Conservation (phyloP, 2,888 invertebrate genomes). For the Parnassius smintheus region DNA sequence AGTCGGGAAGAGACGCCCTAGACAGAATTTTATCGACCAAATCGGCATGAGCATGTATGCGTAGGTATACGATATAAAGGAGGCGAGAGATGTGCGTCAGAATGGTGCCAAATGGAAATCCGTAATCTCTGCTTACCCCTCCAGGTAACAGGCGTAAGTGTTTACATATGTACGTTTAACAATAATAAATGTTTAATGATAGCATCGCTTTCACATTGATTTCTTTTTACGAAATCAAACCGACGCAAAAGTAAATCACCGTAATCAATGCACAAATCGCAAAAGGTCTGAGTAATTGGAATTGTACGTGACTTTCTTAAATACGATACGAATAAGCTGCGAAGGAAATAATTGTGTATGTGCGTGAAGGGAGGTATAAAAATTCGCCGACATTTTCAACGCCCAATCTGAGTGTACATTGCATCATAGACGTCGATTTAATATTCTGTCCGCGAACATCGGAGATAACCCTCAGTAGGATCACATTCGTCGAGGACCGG, state of each 20-base stretch:
- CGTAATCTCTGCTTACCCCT: no score
- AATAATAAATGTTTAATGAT: no score
- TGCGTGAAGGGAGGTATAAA: conserved; percentile 24
- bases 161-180: no score
- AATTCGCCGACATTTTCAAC: conserved; percentile 12
- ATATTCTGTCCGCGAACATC: conserved; percentile 22
- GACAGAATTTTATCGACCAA: no score
- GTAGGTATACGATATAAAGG: no score
- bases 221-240: no score
- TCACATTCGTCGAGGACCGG: conserved; percentile 9
- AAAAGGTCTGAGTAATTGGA: conserved; percentile 14
- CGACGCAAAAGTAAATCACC: neutral
- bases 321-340: conserved; percentile 21
- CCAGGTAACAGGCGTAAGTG: no score
- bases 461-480: conserved; percentile 21
- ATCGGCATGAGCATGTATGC: no score
- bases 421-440: conserved; percentile 25
- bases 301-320: conserved; percentile 18
- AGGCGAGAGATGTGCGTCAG: no score
- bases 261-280: neutral
- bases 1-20: no score
- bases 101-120: no score
- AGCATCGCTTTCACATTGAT: no score
- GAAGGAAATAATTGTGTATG: conserved; percentile 23
- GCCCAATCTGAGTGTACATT: conserved; percentile 22